Base-by-base conservation (phyloP, 2,888 invertebrate species). In the Fragum fragum region DNA sequence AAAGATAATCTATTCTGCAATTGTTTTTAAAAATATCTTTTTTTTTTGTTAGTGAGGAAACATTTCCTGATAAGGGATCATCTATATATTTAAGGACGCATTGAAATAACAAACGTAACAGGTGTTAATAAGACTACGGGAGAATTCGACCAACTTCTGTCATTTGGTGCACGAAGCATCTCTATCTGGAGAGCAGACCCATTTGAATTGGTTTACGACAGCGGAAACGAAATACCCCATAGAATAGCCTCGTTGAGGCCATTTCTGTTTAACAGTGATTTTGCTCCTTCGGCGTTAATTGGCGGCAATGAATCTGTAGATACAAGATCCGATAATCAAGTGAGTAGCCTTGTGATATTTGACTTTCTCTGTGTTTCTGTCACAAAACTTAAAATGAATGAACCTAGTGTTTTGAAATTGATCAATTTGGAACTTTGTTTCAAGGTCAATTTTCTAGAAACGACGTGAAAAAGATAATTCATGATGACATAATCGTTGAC, bases 81-180 rank as follows among this genome's bases (percentile, higher is more conserved):
- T n/a, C n/a, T 23, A 6, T 36, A 9, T 9, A 36, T 36, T 79
- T 52, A 72, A 91, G 91, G 90, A 9, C 71, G 89, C 6, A 76
- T 91, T 23, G 83, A 73, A 39, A 77, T 91, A 9, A 79, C 89
- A 18, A 79, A 53, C 21, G 73, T 59, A 11, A 81, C 83, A 53
- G 91, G 90, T 3, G 52, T 23, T 29, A 82, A 86, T 52, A 28
- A 55, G 0, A 74, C 77, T 9, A 83, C 83, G 0, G 85, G 85
- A 1, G 66, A 81, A 53, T 89, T 79, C 57, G 86, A 89, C 32
- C 66, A 42, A 14, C 72, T 91, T 23, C 88, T 87, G 47, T 26
- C 85, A 3, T 90, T 76, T 77, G 90, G 90, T 42, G 90, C 83
- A 3, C 73, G 90, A 21, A 80, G 89, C 47, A 87, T 89, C 73